Evolutionary conservation across 92 coral and sea anemone genomes (phyloP).

Genomic region (Phenganax subtilis): DNA sequence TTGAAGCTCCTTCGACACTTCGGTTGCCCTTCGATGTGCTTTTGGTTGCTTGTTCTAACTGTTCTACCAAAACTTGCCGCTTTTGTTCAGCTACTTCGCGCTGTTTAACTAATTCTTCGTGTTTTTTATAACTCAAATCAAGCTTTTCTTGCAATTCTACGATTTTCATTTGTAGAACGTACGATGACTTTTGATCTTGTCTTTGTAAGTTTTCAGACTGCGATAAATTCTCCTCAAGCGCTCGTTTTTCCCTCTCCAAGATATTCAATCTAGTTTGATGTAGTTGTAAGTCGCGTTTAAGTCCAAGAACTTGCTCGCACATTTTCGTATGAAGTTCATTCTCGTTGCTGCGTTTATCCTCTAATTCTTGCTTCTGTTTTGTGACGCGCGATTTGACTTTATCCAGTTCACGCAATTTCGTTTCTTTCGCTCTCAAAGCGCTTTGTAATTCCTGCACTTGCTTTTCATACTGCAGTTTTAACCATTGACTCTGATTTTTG

Average conservation of each 20-base stretch:
- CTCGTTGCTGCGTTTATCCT: constrained; percentile 16
- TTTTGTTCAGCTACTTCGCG: constrained; percentile 40
- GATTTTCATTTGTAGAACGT: constrained; percentile 67
- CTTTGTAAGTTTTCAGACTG: constrained; percentile 63
- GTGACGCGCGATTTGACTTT: constrained; percentile 36
- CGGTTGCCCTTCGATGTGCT: background rate
- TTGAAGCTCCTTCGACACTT: background rate
- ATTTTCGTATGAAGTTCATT: constrained; percentile 23
- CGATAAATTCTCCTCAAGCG: constrained; percentile 57
- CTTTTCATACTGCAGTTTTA: constrained; percentile 32
- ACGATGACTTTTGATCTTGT: constrained; percentile 72
- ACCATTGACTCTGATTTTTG: constrained; percentile 23
- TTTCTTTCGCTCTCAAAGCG: constrained; percentile 24
- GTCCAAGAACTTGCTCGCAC: constrained; percentile 26
- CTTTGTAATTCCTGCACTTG: constrained; percentile 21
- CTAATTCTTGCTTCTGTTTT: constrained; percentile 31
- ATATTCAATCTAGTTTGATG: constrained; percentile 32
- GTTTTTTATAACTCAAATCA: constrained; percentile 49
- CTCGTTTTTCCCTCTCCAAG: constrained; percentile 55
- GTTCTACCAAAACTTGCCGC: constrained; percentile 54
- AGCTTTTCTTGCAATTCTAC: constrained; percentile 70
- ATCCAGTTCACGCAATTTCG: constrained; percentile 34
- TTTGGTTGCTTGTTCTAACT: constrained; percentile 37
- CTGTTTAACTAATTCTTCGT: constrained; percentile 48
- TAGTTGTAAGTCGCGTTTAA: constrained; percentile 33